A percentile compares a stretch with the other conserved stretches of the same genome.
Evolutionary conservation across 2,113 vertebrate genomes (phyloP).

Genomic region (Phalacrocorax carbo): DNA sequence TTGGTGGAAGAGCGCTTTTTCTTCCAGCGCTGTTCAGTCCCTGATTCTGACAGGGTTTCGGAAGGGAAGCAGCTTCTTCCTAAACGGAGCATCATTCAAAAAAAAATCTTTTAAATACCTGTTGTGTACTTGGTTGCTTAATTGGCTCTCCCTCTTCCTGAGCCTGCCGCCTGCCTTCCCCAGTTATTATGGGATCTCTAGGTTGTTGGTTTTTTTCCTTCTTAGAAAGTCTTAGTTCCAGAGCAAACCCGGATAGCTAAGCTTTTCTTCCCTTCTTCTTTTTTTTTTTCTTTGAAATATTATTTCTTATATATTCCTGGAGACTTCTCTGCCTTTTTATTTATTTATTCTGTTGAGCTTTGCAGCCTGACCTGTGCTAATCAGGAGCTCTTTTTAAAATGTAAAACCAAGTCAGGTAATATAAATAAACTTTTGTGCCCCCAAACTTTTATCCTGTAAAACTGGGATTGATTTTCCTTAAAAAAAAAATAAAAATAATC

Average conservation of each 20-base stretch:
- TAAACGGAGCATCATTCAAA: not conserved
- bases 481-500: not conserved
- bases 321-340: not conserved
- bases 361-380: slow-evolving; percentile 1
- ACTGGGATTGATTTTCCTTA: not conserved
- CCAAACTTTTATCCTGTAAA: slow-evolving; percentile 57
- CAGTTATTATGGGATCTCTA: not conserved
- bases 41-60: slow-evolving; percentile 9
- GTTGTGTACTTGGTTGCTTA: slow-evolving; percentile 40
- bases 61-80: slow-evolving; percentile 54
- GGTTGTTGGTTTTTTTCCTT: not conserved
- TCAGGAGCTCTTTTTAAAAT: slow-evolving; percentile 42
- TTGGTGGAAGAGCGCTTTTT: slow-evolving; percentile 16
- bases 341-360: slow-evolving; percentile 6
- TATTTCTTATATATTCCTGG: not conserved
- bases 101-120: slow-evolving; percentile 57
- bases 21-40: slow-evolving; percentile 20
- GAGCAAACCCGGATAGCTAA: not conserved
- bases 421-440: slow-evolving; percentile 38
- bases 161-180: slow-evolving; percentile 7
- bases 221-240: not conserved
- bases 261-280: not conserved
- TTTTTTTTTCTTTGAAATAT: not conserved
- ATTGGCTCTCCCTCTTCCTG: slow-evolving; percentile 12
- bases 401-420: not conserved